phyloP scores from a whole-genome alignment of 1,140 invertebrate species.

The Drosophila pandora region DNA sequence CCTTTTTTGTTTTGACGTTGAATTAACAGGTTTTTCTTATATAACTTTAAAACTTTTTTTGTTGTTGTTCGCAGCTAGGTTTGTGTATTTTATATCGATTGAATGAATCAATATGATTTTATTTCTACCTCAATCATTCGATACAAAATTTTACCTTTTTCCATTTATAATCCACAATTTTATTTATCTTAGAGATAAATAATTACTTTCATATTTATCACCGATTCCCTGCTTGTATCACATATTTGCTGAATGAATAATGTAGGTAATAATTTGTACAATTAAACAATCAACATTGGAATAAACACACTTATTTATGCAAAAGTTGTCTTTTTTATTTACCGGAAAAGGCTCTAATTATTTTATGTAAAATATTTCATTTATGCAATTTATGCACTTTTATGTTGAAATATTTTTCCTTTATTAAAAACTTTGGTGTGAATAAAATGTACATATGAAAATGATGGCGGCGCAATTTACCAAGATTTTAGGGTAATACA shows the following conservation, averaged over 20 bases:
- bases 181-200: conserved; percentile 3
- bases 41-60: neutral
- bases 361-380: conserved; percentile 42
- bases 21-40: neutral
- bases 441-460: conserved; percentile 24
- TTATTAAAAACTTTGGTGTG: neutral
- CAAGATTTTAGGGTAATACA: neutral
- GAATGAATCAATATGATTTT: neutral
- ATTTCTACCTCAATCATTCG: neutral
- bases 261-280: conserved; percentile 45
- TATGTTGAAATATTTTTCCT: conserved; percentile 6
- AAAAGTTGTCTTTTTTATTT: conserved; percentile 18
- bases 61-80: too few relatives aligned
- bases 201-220: conserved; percentile 19
- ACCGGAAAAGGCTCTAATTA: conserved; percentile 28
- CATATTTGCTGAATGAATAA: conserved; percentile 42
- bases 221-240: neutral
- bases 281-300: conserved; percentile 41
- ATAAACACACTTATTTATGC: conserved; percentile 27
- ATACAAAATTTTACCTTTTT: neutral
- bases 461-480: conserved; percentile 43
- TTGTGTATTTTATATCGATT: too few relatives aligned
- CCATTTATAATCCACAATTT: neutral
- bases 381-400: conserved; percentile 36
- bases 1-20: conserved; percentile 1